These are phyloP conservation scores for Brachionus plicatilis DNA, from an alignment of 1,140 invertebrate genomes.

Conservation along the genomic window DNA sequence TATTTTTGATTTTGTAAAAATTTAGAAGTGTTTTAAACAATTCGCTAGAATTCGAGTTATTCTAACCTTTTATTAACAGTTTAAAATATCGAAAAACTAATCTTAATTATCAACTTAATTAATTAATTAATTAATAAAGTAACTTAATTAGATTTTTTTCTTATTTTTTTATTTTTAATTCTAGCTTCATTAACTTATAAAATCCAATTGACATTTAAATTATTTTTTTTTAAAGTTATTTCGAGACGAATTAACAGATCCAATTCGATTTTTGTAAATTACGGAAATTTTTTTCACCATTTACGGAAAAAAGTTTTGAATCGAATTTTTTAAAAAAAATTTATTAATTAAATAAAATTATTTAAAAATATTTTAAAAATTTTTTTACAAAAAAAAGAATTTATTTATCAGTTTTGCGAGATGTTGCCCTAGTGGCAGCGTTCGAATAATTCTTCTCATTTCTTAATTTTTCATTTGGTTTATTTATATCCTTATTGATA, in stretches of 20 bases:
- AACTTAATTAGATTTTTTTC: too few species aligned
- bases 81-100: too few species aligned
- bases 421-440: not conserved
- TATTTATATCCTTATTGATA: not conserved
- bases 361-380: too few species aligned
- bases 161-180: too few species aligned
- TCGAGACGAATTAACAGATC: not conserved
- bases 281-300: not conserved
- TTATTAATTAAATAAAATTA: not conserved
- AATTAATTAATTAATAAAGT: too few species aligned
- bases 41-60: too few species aligned
- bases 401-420: not conserved
- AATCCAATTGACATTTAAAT: too few species aligned
- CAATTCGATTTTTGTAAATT: not conserved
- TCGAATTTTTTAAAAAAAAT: not conserved
- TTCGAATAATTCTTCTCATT: constrained; percentile 13
- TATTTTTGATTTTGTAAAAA: not conserved
- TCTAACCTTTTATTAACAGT: too few species aligned
- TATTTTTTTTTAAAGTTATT: not conserved
- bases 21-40: too few species aligned
- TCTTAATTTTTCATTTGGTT: not conserved
- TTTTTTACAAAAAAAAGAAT: not conserved
- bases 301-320: not conserved
- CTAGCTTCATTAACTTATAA: too few species aligned
- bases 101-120: too few species aligned